Evolutionary conservation across 2,888 invertebrate genomes (phyloP).

Genomic region (Boloria selene): DNA sequence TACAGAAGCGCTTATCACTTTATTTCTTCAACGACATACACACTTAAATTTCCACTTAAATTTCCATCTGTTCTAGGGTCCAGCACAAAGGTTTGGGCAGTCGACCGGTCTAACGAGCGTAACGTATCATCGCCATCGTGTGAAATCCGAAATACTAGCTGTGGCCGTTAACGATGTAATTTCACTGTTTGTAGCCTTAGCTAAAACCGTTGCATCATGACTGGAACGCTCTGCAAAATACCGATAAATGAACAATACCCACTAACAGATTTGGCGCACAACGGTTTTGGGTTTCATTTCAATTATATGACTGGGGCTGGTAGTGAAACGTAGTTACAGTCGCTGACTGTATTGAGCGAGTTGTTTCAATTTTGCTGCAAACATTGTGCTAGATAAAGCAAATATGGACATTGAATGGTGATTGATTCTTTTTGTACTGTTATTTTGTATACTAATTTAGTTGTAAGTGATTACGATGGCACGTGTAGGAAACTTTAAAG

Average conservation of each 20-base stretch:
- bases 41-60: too few relatives aligned
- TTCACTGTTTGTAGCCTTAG: constrained; percentile 46
- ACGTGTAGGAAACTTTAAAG: background rate
- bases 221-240: constrained; percentile 28
- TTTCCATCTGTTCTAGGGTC: constrained; percentile 23
- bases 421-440: background rate
- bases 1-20: background rate
- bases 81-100: constrained; percentile 33
- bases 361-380: constrained; percentile 10
- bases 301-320: constrained; percentile 26
- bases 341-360: constrained; percentile 1
- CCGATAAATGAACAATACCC: constrained; percentile 29
- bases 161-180: constrained; percentile 48
- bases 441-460: background rate
- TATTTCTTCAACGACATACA: background rate
- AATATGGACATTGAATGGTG: background rate
- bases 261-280: constrained; percentile 28
- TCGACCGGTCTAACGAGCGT: constrained; percentile 49
- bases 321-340: constrained; percentile 9
- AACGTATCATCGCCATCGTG: constrained; percentile 53
- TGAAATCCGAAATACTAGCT: constrained; percentile 49
- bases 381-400: background rate
- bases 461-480: background rate
- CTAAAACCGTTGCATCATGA: constrained; percentile 33
- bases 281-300: constrained; percentile 25